These are phyloP conservation scores for Hypotaenidia okinawae DNA, from an alignment of 2,797 vertebrate species.

Conservation along the genomic window DNA sequence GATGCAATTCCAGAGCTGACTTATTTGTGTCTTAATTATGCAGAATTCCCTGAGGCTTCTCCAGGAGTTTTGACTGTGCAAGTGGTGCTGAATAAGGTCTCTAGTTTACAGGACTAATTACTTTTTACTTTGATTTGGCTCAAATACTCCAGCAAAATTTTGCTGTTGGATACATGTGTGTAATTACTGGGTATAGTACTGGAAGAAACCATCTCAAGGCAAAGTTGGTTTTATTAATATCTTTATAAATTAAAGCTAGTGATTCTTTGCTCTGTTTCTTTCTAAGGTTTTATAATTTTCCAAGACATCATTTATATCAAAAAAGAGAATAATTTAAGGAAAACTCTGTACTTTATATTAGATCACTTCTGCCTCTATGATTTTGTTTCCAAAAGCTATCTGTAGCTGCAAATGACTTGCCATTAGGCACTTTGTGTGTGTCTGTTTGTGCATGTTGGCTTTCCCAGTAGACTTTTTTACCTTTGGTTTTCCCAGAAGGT, in stretches of 20 bases:
- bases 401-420: neutral
- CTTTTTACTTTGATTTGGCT: neutral
- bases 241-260: neutral
- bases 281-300: neutral
- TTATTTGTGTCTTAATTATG: neutral
- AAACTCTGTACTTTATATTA: neutral
- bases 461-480: neutral
- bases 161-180: neutral
- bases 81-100: neutral
- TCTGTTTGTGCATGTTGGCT: neutral
- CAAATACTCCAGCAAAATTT: neutral
- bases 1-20: neutral
- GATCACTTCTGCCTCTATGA: neutral
- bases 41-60: neutral
- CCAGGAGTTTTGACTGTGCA: neutral
- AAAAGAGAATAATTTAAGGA: neutral
- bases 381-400: neutral
- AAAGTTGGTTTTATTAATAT: constrained; percentile 42
- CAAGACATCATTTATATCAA: neutral
- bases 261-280: neutral
- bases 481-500: constrained; percentile 21
- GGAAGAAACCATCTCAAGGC: constrained; percentile 9
- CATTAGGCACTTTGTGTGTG: neutral
- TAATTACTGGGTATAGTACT: neutral
- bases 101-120: constrained; percentile 31